A percentile compares a stretch with the other conserved stretches of the same genome.
Evolutionary conservation across 1,140 invertebrate genomes (phyloP).

Genomic region (Agraylea sexmaculata): DNA sequence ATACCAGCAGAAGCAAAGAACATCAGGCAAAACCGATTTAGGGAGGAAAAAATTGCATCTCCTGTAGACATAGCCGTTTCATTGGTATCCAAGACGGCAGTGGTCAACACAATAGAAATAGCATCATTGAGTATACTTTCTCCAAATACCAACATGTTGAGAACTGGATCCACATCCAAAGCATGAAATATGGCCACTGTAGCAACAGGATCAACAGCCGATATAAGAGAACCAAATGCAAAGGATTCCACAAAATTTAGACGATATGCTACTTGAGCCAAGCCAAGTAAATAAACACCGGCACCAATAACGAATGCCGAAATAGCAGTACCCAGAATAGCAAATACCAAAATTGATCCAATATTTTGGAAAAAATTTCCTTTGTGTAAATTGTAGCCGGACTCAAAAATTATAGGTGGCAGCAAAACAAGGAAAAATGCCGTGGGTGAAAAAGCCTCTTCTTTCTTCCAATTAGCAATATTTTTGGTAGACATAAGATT

Average conservation of each 20-base stretch:
- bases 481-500: constrained; percentile 84
- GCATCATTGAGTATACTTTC: constrained; percentile 98
- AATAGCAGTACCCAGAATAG: constrained; percentile 91
- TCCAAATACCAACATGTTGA: constrained; percentile 98
- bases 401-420: constrained; percentile 99
- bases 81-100: constrained; percentile 70
- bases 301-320: constrained; percentile 90
- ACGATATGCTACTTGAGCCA: constrained; percentile 80
- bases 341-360: constrained; percentile 88
- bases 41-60: constrained; percentile 78
- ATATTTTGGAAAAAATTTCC: constrained; percentile 99
- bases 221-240: constrained; percentile 95
- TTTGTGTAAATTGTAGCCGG: constrained; percentile 96
- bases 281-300: constrained; percentile 86
- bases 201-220: constrained; percentile 97
- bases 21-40: constrained; percentile 90
- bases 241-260: constrained; percentile 93
- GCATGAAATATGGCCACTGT: constrained; percentile 98
- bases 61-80: constrained; percentile 59
- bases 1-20: constrained; percentile 97
- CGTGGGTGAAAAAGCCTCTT: constrained; percentile 94
- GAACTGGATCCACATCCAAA: constrained; percentile 84
- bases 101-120: constrained; percentile 93
- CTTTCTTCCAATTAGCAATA: constrained; percentile 87
- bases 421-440: constrained; percentile 93